Base-by-base conservation (phyloP, 2,797 vertebrate species). In the Chelmon rostratus region DNA sequence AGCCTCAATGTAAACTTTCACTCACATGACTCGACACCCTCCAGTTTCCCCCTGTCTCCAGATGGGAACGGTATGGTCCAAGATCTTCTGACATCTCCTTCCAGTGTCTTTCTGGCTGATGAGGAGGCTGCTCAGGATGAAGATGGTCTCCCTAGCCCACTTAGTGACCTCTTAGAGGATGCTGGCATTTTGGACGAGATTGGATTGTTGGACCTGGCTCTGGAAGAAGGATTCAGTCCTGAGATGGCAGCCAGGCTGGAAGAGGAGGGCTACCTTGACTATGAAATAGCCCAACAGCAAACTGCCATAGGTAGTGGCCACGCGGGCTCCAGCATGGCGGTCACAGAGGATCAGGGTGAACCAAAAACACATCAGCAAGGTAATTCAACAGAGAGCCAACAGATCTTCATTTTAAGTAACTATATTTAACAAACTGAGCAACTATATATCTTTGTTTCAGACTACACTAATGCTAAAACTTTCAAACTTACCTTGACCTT, bases 131-230 rank as follows among this genome's bases (percentile, higher is more conserved):
- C 73, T 3, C 65, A 76, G 42, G 81, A 82, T 59, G 88, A 85
- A n/a, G 49, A 79, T 0, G 94, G 94, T 84, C 94, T 96, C 0
- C 89, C 94, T 37, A 86, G 74, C 28, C 79, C 83, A 46, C 88
- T 95, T 6, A 67, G 21, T 37, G 89, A 91, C 50, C 82, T 94
- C 3, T 58, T 94, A 25, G 91, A 90, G 15, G 92, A 95, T 38
- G 47, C 74, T 73, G 94, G 95, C 83, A 96, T 98, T 93, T 89
- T 99, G 33, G 96, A 98, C 47, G 97, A 97, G 89, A 97, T 97
- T 73, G 96, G 94, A 84, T 50, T 97, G 73, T 95, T 98, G 94
- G 97, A 97, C 88, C 81, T 97, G 82, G 96, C 95, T 54, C 93
- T 97, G 13, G 97, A 97, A 77, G 97, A 97, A 82, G 96, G 96